Evolutionary conservation across 2,888 invertebrate genomes (phyloP).

Genomic region (Oscheius sp.): DNA sequence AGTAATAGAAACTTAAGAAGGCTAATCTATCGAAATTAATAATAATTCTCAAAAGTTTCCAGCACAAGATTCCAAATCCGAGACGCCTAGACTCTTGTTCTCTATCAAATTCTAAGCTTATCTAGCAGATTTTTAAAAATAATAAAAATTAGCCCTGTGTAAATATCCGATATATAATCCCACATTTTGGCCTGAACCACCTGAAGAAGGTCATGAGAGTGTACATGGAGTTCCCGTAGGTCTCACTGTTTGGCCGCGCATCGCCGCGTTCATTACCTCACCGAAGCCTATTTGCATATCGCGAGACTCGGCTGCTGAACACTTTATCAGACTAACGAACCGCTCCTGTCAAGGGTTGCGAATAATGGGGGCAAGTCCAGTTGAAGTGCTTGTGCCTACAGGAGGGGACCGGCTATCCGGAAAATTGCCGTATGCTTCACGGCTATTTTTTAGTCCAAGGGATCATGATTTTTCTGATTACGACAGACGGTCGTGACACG

Average conservation of each 20-base stretch:
- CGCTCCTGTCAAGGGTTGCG: conserved; percentile 27
- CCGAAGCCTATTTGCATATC: conserved; percentile 29
- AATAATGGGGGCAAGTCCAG: conserved; percentile 22
- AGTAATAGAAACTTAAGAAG: too few relatives aligned
- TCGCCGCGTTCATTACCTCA: conserved; percentile 31
- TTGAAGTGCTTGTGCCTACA: conserved; percentile 14
- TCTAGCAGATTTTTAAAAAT: too few relatives aligned
- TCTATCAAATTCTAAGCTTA: too few relatives aligned
- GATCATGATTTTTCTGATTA: not conserved
- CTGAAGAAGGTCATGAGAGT: conserved; percentile 21
- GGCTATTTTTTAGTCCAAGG: not conserved
- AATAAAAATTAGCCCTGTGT: too few relatives aligned
- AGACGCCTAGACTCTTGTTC: too few relatives aligned
- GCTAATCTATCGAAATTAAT: too few relatives aligned
- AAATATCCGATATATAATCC: too few relatives aligned
- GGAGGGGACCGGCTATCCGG: conserved; percentile 10
- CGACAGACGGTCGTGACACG: conserved; percentile 15
- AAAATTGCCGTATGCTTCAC: not conserved
- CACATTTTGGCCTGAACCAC: not conserved
- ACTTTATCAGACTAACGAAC: conserved; percentile 31
- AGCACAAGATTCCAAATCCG: too few relatives aligned
- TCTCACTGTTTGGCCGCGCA: conserved; percentile 25
- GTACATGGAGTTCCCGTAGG: conserved; percentile 27
- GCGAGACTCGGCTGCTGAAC: conserved; percentile 30
- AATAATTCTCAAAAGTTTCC: too few relatives aligned